phyloP scores from a whole-genome alignment of 2,797 vertebrate genomes.

The Phrynocephalus forsythii region DNA sequence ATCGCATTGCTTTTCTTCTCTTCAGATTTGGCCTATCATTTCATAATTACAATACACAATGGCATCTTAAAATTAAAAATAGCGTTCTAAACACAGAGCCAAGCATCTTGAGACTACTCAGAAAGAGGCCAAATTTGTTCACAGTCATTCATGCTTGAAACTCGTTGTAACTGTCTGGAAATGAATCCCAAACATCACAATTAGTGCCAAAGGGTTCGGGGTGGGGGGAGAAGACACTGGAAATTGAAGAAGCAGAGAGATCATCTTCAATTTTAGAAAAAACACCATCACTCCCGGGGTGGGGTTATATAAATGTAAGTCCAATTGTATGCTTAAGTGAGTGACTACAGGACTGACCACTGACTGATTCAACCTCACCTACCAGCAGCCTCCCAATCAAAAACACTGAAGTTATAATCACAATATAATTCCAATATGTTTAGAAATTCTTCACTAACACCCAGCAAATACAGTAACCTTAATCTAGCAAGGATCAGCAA shows the following conservation, averaged over 20 bases:
- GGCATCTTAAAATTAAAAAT: slow-evolving; percentile 1
- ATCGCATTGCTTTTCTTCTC: neutral
- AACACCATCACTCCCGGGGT: neutral
- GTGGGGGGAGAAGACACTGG: neutral
- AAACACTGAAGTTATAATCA: neutral
- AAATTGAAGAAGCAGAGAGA: neutral
- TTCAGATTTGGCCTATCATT: neutral
- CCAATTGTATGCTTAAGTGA: neutral
- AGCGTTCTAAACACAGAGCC: neutral
- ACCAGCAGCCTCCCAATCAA: neutral
- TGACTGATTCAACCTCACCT: neutral
- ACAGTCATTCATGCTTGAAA: slow-evolving; percentile 1
- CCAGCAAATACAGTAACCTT: slow-evolving; percentile 13
- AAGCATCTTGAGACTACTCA: neutral
- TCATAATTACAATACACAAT: neutral
- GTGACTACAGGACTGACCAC: neutral
- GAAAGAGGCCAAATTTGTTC: slow-evolving; percentile 5
- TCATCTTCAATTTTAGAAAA: neutral
- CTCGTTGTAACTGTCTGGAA: neutral
- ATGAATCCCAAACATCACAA: slow-evolving; percentile 1
- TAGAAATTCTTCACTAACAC: slow-evolving; percentile 4
- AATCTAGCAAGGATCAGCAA: slow-evolving; percentile 8
- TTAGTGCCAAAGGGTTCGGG: neutral
- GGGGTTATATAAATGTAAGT: neutral
- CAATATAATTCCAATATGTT: neutral